Percentiles rank a stretch among this genome's conserved stretches.
Conservation (phyloP, 2,888 invertebrate genomes). For the Dysmachus trigonus region DNA sequence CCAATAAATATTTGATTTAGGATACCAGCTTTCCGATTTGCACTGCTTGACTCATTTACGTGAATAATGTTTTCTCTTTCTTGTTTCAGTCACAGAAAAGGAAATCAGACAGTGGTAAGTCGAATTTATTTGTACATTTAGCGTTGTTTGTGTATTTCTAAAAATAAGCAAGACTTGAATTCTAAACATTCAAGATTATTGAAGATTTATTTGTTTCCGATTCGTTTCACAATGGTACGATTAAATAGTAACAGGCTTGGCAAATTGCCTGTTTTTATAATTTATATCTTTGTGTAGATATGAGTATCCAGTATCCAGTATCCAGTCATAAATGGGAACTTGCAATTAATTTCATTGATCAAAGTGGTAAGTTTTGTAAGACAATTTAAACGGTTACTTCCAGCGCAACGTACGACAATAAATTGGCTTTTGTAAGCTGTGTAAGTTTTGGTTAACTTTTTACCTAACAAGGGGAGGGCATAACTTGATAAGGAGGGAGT, state of each 20-base stretch:
- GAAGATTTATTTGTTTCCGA: neutral
- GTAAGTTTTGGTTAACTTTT: too few relatives aligned
- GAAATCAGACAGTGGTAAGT: conserved; percentile 89
- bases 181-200: neutral
- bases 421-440: too few relatives aligned
- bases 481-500: too few relatives aligned
- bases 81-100: conserved; percentile 86
- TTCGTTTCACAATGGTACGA: neutral
- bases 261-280: too few relatives aligned
- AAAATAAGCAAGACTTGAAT: neutral
- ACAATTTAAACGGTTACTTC: too few relatives aligned
- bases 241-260: neutral
- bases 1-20: neutral
- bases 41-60: neutral
- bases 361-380: too few relatives aligned
- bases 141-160: neutral
- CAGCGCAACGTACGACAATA: too few relatives aligned
- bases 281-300: too few relatives aligned
- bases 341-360: too few relatives aligned
- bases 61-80: conserved; percentile 52
- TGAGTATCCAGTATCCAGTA: too few relatives aligned
- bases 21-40: neutral
- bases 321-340: too few relatives aligned
- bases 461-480: too few relatives aligned
- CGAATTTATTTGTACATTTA: neutral